phyloP scores from a whole-genome alignment of 2,888 invertebrate species.

The Drosophila siamana region DNA sequence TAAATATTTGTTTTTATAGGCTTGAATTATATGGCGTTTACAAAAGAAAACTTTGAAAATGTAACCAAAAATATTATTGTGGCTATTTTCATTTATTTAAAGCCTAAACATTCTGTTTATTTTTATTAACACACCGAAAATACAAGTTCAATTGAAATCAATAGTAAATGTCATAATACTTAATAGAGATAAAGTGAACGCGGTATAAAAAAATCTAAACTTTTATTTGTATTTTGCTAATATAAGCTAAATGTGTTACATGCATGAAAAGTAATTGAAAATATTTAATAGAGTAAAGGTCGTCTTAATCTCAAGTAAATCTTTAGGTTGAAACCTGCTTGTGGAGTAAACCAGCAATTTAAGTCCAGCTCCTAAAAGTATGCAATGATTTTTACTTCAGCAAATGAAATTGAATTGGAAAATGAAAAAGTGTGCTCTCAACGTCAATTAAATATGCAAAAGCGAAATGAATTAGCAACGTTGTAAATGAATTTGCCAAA shows the following conservation, averaged over 20 bases:
- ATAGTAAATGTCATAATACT: too few relatives aligned
- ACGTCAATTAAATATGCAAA: constrained; percentile 18
- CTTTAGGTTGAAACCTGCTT: background rate
- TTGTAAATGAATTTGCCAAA: constrained; percentile 49
- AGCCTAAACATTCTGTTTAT: too few relatives aligned
- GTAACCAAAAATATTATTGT: too few relatives aligned
- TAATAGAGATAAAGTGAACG: too few relatives aligned
- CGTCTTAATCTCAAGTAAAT: background rate
- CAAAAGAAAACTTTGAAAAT: background rate
- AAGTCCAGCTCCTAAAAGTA: constrained; percentile 52
- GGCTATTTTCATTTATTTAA: too few relatives aligned
- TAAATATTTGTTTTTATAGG: background rate
- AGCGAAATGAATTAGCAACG: constrained; percentile 43
- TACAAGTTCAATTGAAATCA: too few relatives aligned
- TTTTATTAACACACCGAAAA: too few relatives aligned
- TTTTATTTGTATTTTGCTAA: background rate
- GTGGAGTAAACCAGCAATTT: background rate
- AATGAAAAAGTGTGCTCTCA: background rate
- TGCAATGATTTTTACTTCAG: constrained; percentile 23
- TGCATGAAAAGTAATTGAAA: background rate
- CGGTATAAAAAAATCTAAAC: too few relatives aligned
- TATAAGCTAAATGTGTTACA: background rate
- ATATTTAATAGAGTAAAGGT: background rate
- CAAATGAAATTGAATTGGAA: constrained; percentile 6
- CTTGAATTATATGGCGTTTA: too few relatives aligned